phyloP scores from a whole-genome alignment of 2,797 vertebrate species.

The Tokudaia tokunoshimensis region DNA sequence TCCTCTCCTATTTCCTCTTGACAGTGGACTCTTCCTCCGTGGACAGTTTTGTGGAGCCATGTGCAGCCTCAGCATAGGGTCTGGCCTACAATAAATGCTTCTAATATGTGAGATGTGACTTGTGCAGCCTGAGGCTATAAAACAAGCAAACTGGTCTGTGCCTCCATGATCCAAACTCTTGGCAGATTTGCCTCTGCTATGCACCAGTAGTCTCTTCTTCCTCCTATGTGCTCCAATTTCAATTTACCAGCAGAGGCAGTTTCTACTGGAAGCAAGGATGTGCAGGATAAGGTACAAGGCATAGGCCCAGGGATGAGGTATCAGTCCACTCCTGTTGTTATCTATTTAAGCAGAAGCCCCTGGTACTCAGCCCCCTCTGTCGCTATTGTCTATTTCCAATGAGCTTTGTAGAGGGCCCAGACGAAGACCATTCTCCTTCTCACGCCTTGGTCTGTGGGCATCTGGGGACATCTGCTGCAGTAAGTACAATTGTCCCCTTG shows the following conservation, averaged over 20 bases:
- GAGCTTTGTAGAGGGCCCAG: neutral
- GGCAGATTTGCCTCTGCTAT: neutral
- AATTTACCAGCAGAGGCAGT: neutral
- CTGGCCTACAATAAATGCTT: neutral
- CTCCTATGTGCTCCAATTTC: neutral
- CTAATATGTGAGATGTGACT: neutral
- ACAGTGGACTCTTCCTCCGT: neutral
- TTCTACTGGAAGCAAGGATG: neutral
- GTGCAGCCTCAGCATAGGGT: neutral
- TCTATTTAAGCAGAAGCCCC: neutral
- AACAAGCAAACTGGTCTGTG: neutral
- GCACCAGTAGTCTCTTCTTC: neutral
- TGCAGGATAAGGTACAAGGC: neutral
- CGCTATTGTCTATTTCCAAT: neutral
- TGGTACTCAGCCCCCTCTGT: neutral
- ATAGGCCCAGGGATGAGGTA: neutral
- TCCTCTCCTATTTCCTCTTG: neutral
- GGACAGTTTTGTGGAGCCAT: neutral
- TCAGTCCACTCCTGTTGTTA: neutral
- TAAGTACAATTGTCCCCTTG: slow-evolving; percentile 57
- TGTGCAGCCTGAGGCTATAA: neutral
- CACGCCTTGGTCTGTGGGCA: neutral
- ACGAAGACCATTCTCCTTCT: neutral
- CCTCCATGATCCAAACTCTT: neutral
- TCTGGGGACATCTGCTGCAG: neutral